Base-by-base conservation (phyloP, 2,113 vertebrate species). In the Circaetus cinerascens region DNA sequence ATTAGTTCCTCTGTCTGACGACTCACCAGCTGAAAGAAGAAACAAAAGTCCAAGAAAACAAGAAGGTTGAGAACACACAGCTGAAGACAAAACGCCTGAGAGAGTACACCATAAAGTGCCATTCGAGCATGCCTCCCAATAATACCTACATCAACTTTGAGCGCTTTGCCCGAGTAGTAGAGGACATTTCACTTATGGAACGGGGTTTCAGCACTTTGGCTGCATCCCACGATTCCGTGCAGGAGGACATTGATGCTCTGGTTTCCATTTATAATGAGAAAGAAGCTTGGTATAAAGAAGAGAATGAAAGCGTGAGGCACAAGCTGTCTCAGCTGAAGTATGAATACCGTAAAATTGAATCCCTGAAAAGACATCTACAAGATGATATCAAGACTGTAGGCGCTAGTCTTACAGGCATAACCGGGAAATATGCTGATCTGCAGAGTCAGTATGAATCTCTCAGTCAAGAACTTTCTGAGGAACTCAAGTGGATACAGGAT, bases 81-180 rank as follows among this genome's bases (percentile, higher is more conserved):
- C 97, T 99, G 96, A 99, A 99, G 98, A 99, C 99, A 3, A 99
- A 99, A 68, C 98, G 91, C 20, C 97, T 99, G 79, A 99, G 98
- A 90, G 99, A 99, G 93, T 99, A 99, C 93, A 99, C 98, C 68
- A 98, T 99, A 71, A 99, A 99, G 80, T 99, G 98, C 38, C 98
- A 99, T 92, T 98, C 98, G 1, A 99, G 99, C 97, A 98, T 99
- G 98, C 98, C 98, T 34, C 98, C 98, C 51, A 99, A 99, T 95
- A 99, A 99, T 93, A 99, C 99, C 15, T 99, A 99, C 9, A 85
- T 98, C 96, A 98, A 99, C 97, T 99, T 99, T 2, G 99, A 99
- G 97, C 98, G 98, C 74, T 99, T 99, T 74, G 97, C 99, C 63
- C 97, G 5, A 0, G 84, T 99, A 18, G 95, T 99, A 27, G 99